A percentile compares a stretch with the other conserved stretches of the same genome.
Conservation (phyloP, 2,888 invertebrate genomes). For the Mimas tiliae region DNA sequence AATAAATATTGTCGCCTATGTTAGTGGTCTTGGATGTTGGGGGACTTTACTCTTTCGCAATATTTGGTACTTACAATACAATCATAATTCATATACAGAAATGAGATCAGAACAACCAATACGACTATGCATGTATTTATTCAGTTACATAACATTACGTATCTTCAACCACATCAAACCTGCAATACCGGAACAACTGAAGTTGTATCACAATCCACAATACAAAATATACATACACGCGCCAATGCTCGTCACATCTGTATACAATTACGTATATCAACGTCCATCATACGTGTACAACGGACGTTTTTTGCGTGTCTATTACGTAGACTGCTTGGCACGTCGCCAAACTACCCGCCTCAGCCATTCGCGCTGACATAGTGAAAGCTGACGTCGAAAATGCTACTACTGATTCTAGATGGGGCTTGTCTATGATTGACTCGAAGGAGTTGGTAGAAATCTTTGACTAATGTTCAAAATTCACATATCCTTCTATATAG, state of each 20-base stretch:
- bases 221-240: neutral
- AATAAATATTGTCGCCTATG: too few relatives aligned
- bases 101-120: neutral
- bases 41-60: too few relatives aligned
- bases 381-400: constrained; percentile 26
- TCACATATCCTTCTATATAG: too few relatives aligned
- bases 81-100: too few relatives aligned
- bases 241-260: neutral
- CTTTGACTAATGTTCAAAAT: too few relatives aligned
- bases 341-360: neutral
- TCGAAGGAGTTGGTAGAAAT: too few relatives aligned
- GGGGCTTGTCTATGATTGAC: neutral
- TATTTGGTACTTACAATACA: too few relatives aligned
- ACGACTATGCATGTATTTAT: neutral
- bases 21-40: too few relatives aligned
- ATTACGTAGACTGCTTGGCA: constrained; percentile 23
- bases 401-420: neutral
- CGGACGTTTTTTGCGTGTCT: constrained; percentile 25
- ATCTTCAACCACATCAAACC: neutral
- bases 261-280: constrained; percentile 1
- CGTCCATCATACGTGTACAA: neutral
- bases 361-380: constrained; percentile 8
- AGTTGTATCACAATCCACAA: neutral
- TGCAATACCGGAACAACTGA: neutral
- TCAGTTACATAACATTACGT: neutral